Evolutionary conservation across 2,888 invertebrate species (phyloP).

Genomic region (Ectemnius lituratus): DNA sequence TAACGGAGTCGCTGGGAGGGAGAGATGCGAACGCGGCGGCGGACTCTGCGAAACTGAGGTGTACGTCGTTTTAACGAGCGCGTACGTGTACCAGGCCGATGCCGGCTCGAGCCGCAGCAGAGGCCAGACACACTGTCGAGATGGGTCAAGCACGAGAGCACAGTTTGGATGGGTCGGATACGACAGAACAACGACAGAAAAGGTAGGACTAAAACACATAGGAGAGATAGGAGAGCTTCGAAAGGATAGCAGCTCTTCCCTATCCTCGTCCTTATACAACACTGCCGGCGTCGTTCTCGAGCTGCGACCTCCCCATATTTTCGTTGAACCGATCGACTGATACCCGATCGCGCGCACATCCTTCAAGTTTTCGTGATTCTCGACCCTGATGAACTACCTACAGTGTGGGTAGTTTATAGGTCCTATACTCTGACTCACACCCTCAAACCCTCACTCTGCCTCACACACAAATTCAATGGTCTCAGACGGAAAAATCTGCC

Average conservation of each 20-base stretch:
- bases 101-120: constrained; percentile 4
- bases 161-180: too few species aligned
- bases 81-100: constrained; percentile 34
- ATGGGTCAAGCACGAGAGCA: too few species aligned
- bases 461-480: background rate
- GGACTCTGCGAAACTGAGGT: constrained; percentile 67
- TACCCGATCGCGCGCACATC: constrained; percentile 3
- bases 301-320: too few species aligned
- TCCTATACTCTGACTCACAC: background rate
- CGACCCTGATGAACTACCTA: constrained; percentile 19
- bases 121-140: too few species aligned
- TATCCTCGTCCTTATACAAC: too few species aligned
- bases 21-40: constrained; percentile 65
- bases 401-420: too few species aligned
- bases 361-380: constrained; percentile 11
- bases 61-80: constrained; percentile 57
- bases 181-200: too few species aligned
- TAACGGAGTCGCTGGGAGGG: constrained; percentile 14
- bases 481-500: background rate
- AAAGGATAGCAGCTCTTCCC: too few species aligned
- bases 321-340: background rate
- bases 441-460: too few species aligned
- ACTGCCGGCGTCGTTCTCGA: too few species aligned
- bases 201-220: too few species aligned
- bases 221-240: too few species aligned